A percentile compares a stretch with the other conserved stretches of the same genome.
Evolutionary conservation across 1,140 invertebrate genomes (phyloP).

Genomic region (Mercenaria mercenaria): DNA sequence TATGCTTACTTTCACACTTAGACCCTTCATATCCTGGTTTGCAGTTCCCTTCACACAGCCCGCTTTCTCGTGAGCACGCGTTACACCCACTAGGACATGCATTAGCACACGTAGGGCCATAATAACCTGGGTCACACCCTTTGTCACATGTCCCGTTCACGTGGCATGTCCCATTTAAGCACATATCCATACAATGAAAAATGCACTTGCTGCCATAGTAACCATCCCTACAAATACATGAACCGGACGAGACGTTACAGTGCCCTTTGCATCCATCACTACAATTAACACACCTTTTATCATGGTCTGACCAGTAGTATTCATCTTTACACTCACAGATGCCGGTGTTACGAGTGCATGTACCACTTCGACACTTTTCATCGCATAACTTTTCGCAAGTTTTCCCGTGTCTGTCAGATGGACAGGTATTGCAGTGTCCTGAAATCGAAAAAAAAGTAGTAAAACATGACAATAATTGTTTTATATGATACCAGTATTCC

Average conservation of each 20-base stretch:
- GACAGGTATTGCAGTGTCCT: neutral
- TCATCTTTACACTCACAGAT: neutral
- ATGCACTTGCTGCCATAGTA: constrained; percentile 14
- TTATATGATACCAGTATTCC: no score
- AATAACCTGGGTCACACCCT: neutral
- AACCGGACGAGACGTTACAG: neutral
- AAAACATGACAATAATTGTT: neutral
- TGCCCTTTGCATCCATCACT: neutral
- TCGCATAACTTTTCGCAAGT: neutral
- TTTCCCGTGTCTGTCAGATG: neutral
- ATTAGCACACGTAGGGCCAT: neutral
- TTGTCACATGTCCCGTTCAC: neutral
- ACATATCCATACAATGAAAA: neutral
- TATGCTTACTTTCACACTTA: neutral
- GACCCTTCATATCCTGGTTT: constrained; percentile 19
- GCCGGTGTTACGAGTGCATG: neutral
- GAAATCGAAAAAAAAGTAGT: neutral
- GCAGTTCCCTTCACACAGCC: neutral
- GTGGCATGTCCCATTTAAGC: neutral
- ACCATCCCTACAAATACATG: neutral
- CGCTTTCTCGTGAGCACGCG: neutral
- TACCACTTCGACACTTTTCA: neutral
- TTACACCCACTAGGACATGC: neutral
- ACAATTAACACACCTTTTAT: neutral
- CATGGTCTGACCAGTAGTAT: neutral